Evolutionary conservation across 92 coral and sea anemone genomes (phyloP).

Genomic region (Paramuricea clavata): DNA sequence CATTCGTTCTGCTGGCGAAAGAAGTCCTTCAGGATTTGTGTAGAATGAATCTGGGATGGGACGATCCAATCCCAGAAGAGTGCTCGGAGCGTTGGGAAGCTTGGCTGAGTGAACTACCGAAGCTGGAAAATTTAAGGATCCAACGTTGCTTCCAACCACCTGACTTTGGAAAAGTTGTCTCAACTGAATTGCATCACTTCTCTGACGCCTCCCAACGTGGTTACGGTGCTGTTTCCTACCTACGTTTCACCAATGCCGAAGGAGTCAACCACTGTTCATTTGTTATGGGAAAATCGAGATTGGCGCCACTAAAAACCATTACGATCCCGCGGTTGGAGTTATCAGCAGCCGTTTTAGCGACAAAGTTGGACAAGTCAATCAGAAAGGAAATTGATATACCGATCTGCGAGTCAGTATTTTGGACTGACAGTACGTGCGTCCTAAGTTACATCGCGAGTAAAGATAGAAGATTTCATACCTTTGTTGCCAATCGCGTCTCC

Average conservation of each 20-base stretch:
- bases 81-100: neutral
- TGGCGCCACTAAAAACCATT: constrained; percentile 21
- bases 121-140: neutral
- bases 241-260: neutral
- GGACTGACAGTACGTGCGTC: constrained; percentile 15
- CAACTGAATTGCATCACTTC: constrained; percentile 18
- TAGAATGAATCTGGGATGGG: constrained; percentile 28
- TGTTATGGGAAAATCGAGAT: constrained; percentile 22
- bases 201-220: neutral
- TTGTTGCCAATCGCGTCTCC: neutral
- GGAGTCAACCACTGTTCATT: constrained; percentile 11
- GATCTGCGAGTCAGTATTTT: neutral
- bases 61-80: constrained; percentile 11
- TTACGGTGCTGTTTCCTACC: neutral
- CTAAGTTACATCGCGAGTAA: neutral
- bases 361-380: neutral
- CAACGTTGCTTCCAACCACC: constrained; percentile 36
- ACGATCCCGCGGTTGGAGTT: constrained; percentile 23
- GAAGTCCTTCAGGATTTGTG: constrained; percentile 30
- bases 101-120: constrained; percentile 35
- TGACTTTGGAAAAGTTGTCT: constrained; percentile 9
- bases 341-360: neutral
- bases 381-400: neutral
- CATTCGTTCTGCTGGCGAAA: constrained; percentile 33
- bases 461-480: neutral